These are phyloP conservation scores for Eulemur mongoz DNA, from an alignment of 2,797 vertebrate genomes.

Conservation along the genomic window DNA sequence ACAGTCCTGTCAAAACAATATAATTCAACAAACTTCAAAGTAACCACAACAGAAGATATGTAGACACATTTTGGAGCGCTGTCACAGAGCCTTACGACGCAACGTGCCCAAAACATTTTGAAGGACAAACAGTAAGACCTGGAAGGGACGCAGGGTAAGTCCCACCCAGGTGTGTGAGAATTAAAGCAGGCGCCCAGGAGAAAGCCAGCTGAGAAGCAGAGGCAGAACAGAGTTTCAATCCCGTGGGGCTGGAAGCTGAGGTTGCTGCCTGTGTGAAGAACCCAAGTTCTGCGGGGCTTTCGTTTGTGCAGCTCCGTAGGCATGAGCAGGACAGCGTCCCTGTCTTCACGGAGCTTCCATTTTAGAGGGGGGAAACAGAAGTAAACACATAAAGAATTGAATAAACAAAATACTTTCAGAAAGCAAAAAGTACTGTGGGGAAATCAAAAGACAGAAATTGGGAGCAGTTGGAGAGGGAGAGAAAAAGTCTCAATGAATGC, in stretches of 20 bases:
- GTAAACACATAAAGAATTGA: background rate
- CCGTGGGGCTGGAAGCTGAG: background rate
- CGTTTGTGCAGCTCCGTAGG: background rate
- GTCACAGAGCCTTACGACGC: background rate
- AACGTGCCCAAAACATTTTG: constrained; percentile 38
- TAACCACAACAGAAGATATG: constrained; percentile 66
- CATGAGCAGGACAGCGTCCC: background rate
- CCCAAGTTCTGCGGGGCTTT: background rate
- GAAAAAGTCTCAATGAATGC: background rate
- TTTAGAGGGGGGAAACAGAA: background rate
- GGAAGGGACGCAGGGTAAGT: background rate
- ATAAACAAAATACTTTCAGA: background rate
- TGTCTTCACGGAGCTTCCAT: background rate
- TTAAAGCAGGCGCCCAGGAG: background rate
- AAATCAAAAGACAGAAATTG: background rate
- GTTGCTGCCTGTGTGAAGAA: background rate
- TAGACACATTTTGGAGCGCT: background rate
- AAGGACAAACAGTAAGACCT: background rate
- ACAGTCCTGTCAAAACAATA: constrained; percentile 77
- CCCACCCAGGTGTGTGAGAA: background rate
- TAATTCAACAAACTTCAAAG: constrained; percentile 70
- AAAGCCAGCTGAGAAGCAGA: background rate
- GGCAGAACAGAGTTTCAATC: background rate
- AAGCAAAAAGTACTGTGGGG: background rate
- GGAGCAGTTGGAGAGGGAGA: background rate